Percentiles rank a stretch among this genome's conserved stretches.
Conservation (phyloP, 2,113 vertebrate genomes). For the Myiopsitta monachus region DNA sequence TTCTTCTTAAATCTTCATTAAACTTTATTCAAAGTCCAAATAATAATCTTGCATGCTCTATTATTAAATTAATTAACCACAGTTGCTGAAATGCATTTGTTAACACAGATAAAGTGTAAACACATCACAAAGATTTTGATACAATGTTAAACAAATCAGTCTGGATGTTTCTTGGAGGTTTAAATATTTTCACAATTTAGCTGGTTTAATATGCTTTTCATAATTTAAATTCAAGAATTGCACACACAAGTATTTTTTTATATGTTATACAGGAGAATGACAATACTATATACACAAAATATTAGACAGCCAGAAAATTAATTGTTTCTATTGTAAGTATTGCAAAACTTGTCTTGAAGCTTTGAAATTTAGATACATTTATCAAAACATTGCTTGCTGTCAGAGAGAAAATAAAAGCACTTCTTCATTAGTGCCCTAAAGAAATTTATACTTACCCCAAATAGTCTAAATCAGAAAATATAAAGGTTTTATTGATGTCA, state of each 20-base stretch:
- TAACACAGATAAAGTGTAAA: not conserved
- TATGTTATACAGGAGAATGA: not conserved
- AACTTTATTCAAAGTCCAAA: not conserved
- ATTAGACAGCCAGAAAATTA: not conserved
- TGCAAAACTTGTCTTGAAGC: not conserved
- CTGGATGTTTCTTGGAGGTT: not conserved
- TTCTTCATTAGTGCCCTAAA: not conserved
- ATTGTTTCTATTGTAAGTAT: not conserved
- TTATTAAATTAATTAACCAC: not conserved
- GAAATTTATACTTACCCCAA: conserved; percentile 85
- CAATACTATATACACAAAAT: not conserved
- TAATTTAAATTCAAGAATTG: not conserved
- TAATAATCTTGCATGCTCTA: not conserved
- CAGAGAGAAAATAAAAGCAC: not conserved
- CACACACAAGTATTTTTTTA: not conserved
- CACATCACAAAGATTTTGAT: not conserved
- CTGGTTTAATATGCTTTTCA: not conserved
- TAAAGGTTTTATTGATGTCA: conserved; percentile 94
- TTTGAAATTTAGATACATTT: not conserved
- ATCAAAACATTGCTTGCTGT: not conserved
- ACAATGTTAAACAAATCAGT: not conserved
- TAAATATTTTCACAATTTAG: not conserved
- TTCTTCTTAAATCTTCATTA: not conserved
- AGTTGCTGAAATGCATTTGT: not conserved
- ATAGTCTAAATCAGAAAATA: conserved; percentile 96